Conservation (phyloP, 1,140 invertebrate species). For the Papilio glaucus region DNA sequence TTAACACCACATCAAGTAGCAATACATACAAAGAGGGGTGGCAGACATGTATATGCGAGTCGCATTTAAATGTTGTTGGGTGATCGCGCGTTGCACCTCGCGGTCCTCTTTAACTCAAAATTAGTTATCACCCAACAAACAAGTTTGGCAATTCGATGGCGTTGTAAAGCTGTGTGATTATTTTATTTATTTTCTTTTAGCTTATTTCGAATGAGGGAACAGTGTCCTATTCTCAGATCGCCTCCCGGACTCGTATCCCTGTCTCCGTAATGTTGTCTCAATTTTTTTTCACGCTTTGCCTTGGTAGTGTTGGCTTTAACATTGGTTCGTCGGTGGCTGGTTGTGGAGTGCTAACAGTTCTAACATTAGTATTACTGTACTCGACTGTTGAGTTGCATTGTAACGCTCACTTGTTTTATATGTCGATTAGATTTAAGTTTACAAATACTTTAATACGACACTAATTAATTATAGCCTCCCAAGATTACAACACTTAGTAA, state of each 20-base stretch:
- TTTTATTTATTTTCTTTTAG: conserved; percentile 75
- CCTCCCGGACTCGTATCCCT: conserved; percentile 80
- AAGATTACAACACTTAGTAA: conserved; percentile 27
- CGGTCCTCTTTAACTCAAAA: conserved; percentile 60
- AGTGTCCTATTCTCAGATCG: conserved; percentile 56
- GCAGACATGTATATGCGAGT: conserved; percentile 70
- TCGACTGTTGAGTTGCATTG: conserved; percentile 65
- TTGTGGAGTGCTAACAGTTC: conserved; percentile 80
- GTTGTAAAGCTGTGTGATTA: conserved; percentile 77
- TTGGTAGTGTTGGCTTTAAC: conserved; percentile 82
- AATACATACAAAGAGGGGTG: neutral
- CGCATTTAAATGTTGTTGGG: conserved; percentile 68
- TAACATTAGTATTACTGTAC: conserved; percentile 68
- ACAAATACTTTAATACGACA: conserved; percentile 48
- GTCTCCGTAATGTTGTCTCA: conserved; percentile 81
- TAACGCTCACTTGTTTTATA: conserved; percentile 64
- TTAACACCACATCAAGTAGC: neutral
- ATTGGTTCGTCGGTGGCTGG: conserved; percentile 73
- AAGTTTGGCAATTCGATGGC: conserved; percentile 75
- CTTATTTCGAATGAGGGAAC: conserved; percentile 60
- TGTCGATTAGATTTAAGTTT: conserved; percentile 56
- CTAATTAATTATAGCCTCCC: conserved; percentile 17
- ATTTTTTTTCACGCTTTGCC: conserved; percentile 79
- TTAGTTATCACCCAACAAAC: conserved; percentile 76
- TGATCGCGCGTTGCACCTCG: conserved; percentile 67